These are phyloP conservation scores for Hylaeus volcanicus DNA, from an alignment of 1,140 invertebrate genomes.

Conservation along the genomic window DNA sequence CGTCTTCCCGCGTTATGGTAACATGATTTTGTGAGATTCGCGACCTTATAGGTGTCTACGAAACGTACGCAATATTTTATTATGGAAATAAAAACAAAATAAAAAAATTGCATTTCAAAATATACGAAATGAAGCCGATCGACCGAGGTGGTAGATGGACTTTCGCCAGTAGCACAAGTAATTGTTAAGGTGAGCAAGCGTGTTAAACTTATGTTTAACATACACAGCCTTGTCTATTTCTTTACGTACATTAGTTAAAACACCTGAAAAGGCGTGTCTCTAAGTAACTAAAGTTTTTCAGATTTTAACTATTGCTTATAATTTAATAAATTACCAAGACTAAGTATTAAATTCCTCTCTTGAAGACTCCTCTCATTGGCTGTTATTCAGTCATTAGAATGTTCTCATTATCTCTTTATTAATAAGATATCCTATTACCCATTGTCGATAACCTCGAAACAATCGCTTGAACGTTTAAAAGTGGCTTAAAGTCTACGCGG, in stretches of 20 bases:
- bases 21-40: conserved; percentile 42
- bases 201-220: background rate
- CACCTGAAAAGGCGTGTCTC: background rate
- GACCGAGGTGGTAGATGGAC: conserved; percentile 3
- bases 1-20: conserved; percentile 53
- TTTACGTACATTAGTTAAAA: conserved; percentile 10
- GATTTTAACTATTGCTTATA: background rate
- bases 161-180: conserved; percentile 50
- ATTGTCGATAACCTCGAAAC: conserved; percentile 26
- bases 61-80: conserved; percentile 73
- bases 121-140: conserved; percentile 47
- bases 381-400: conserved; percentile 20
- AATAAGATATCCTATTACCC: conserved; percentile 30
- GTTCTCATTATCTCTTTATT: conserved; percentile 41
- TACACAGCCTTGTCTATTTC: background rate
- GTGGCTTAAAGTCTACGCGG: conserved; percentile 32
- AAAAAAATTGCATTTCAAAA: conserved; percentile 56
- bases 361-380: conserved; percentile 8
- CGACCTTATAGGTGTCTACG: conserved; percentile 62
- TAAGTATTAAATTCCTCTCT: conserved; percentile 11
- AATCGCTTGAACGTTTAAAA: conserved; percentile 43
- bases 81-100: conserved; percentile 57
- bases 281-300: background rate
- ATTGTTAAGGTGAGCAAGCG: conserved; percentile 34
- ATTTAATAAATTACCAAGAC: background rate